Evolutionary conservation across 2,888 invertebrate species (phyloP), one percentile per base, ranked within the genome.

Genomic region (Callinectes sapidus): DNA sequence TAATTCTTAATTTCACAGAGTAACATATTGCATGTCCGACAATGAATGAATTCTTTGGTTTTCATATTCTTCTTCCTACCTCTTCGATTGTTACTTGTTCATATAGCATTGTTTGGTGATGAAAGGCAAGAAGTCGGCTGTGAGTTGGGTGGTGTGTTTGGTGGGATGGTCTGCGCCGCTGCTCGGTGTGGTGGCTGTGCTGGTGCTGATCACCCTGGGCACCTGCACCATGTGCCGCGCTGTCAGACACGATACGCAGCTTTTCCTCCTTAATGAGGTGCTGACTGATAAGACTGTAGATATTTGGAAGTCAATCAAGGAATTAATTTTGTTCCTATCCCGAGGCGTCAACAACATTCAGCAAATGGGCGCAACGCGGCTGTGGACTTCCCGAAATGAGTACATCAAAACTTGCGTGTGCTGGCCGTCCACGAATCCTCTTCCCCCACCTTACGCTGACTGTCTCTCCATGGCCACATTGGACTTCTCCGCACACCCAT

Each of bases 381-480:
- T 77, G 1, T 77, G 71, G 71, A 77, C 71, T 13, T 77, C 71
- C 71, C 71, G 71, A 13, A 28, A n/a, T n/a, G 28, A 77, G 13
- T 10, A 77, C 71, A 13, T 18, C 61, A 61, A 61, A 23, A 61
- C 71, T 0, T 77, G 71, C 28, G 71, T 77, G 2, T 77, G 71
- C 71, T 77, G 71, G 71, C 71, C 71, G 8, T n/a, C 71, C 71
- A 77, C 71, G 28, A n/a, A 77, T 13, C 71, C 71, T 28, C 28
- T 28, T 5, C 71, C n/a, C 13, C 71, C 71, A 77, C 71, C 71
- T 28, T 28, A 77, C 71, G 5, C 71, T 77, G n/a, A n/a, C 28
- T 77, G 71, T n/a, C 71, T 28, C 71, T 77, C 71, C 71, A 77
- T 77, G 71, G 71, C 71, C 71, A 77, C 71, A 32, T 32, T 77